Evolutionary conservation across 2,888 invertebrate genomes (phyloP), one percentile per base, ranked within the genome.

Genomic region (Cephonodes hylas): DNA sequence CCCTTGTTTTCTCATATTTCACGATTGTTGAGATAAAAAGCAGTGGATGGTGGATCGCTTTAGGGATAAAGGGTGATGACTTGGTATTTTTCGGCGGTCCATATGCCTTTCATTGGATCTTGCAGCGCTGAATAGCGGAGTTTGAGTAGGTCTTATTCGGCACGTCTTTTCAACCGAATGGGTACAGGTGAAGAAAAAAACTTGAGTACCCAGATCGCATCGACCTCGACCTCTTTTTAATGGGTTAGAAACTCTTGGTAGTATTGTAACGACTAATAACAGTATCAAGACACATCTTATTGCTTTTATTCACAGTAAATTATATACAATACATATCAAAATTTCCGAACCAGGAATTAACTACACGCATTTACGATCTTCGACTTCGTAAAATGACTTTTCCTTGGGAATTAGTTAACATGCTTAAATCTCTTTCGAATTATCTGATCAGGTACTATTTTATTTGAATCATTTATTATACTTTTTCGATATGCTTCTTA

Each of bases 1-100:
- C 74, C 64, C 63, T 64, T 70, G 68, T 72, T 72, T 68, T 65
- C 64, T 66, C 66, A 73, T 70, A 71, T 69, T 73, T 71, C 72
- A 72, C n/a, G 23, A 15, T 46, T 13, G 15, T 42, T 2, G 23
- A 6, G 15, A 42, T 42, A 42, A 58, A 57, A 38, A 42, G 31
- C 3, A 42, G 20, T 15, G 3, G 18, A 10, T 53, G 10, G 22
- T 13, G 20, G 42, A 42, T 38, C 15, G 22, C n/a, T 44, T 44
- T 44, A 44, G 18, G n/a, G 44, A 15, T 44, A n/a, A n/a, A n/a
- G 15, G 18, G 44, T 44, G 7, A 34, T 34, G 13, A 7, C 10
- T 13, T 7, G 8, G n/a, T n/a, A n/a, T n/a, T n/a, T n/a, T n/a
- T n/a, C n/a, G n/a, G n/a, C n/a, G n/a, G n/a, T n/a, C 3, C 5